Evolutionary conservation across 92 coral and sea anemone species (phyloP).

Genomic region (Porites cylindrica): DNA sequence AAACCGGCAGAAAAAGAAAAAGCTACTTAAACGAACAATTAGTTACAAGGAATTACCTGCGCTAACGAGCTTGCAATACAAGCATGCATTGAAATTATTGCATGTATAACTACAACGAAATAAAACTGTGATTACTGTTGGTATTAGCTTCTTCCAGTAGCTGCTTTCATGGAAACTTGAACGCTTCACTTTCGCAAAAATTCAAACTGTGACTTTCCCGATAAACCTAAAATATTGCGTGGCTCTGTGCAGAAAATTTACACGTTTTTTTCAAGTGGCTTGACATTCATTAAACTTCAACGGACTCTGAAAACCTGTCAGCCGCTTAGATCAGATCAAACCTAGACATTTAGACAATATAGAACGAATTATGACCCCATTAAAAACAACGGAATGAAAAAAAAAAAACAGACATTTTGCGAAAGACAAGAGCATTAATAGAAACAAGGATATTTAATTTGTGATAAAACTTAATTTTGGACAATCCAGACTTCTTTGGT

Average conservation of each 20-base stretch:
- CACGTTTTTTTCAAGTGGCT: conserved; percentile 23
- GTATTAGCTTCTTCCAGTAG: too few species aligned
- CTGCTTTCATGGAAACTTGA: neutral
- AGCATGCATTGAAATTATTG: too few species aligned
- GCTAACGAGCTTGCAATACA: too few species aligned
- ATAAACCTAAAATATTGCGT: neutral
- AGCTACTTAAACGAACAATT: too few species aligned
- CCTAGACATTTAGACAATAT: neutral
- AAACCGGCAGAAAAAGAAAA: too few species aligned
- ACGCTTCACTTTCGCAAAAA: neutral
- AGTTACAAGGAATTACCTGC: too few species aligned
- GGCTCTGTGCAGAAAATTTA: neutral
- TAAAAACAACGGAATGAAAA: too few species aligned
- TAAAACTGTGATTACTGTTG: neutral
- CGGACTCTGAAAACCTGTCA: conserved; percentile 18
- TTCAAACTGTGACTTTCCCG: neutral
- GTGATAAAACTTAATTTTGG: neutral
- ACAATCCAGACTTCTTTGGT: neutral
- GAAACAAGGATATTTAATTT: too few species aligned
- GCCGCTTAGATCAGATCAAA: neutral
- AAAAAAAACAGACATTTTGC: too few species aligned
- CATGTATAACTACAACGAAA: neutral
- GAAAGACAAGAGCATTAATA: too few species aligned
- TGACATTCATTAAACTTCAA: too few species aligned
- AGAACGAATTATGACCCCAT: neutral